phyloP scores from a whole-genome alignment of 2,113 vertebrate species.

The Mesembrinibis cayennensis region DNA sequence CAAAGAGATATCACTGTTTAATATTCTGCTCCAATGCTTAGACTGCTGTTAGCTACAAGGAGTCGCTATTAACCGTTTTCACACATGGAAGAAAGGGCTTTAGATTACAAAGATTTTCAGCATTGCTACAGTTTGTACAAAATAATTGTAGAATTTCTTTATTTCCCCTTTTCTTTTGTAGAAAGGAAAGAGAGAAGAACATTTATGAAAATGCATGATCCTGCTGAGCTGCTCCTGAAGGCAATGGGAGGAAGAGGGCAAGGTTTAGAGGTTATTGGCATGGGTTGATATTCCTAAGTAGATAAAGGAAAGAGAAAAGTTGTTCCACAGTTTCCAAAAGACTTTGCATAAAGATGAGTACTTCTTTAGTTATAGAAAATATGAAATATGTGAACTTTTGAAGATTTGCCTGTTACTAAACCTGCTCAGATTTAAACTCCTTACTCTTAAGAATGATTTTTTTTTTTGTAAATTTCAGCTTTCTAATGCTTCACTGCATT shows the following conservation, averaged over 20 bases:
- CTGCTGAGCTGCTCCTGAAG: neutral
- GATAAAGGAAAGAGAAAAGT: neutral
- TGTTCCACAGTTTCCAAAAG: neutral
- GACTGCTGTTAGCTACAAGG: neutral
- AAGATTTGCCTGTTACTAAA: neutral
- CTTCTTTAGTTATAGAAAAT: neutral
- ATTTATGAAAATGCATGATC: neutral
- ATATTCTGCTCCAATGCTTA: neutral
- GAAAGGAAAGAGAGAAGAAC: neutral
- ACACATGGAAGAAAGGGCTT: neutral
- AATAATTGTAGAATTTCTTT: constrained; percentile 28
- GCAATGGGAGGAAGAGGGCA: neutral
- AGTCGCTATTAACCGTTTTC: neutral
- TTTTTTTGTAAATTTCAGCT: neutral
- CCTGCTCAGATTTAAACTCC: neutral
- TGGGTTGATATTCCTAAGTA: neutral
- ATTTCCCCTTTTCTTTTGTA: neutral
- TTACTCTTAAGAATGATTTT: accelerated
- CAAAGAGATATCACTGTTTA: neutral
- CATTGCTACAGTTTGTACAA: neutral
- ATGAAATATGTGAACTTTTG: neutral
- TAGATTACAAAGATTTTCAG: constrained; percentile 13
- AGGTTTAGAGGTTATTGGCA: neutral
- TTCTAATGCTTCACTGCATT: neutral
- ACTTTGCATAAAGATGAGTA: neutral